Evolutionary conservation across 2,888 invertebrate genomes (phyloP), one percentile per base, ranked within the genome.

Genomic region (Lucinisca nassula): DNA sequence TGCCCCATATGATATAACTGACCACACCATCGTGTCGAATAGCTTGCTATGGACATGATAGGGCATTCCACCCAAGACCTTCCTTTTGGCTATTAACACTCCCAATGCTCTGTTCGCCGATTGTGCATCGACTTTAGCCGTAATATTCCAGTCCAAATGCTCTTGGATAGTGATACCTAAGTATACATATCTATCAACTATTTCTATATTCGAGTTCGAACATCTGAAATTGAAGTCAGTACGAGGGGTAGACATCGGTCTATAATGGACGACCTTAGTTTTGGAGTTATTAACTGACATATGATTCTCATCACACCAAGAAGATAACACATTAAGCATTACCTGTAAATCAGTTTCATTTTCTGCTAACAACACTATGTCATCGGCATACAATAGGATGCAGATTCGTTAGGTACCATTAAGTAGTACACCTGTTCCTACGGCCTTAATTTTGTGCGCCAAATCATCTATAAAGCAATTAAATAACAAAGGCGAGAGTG

Each of bases 401-500:
- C 45, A 45, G 8, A 45, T 45, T 8, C 45, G 45, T 45, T 45
- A 8, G 17, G 8, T 14, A 45, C 45, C 45, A 35, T 45, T 14
- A 45, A 45, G 14, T 45, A 14, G 14, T 8, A 45, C 45, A 45
- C 45, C 45, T 45, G 8, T 45, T 8, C 45, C 45, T 14, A 45
- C 45, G 14, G 45, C 45, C 14, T 45, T 45, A 45, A 45, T 45
- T 14, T 45, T 45, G 3, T 1, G n/a, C 10, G 40, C 74, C 38
- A 72, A 32, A 35, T 74, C 74, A n/a, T 74, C 38, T 6, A 74
- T 74, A 35, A 74, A 74, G 38, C 37, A 21, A 40, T 51, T 74
- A n/a, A 74, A 74, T 38, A 74, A 38, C 24, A 74, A 21, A 27
- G 74, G 74, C 10, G 74, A 38, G 17, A 74, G 40, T 8, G 1